Evolutionary conservation across 2,113 vertebrate genomes (phyloP).

Genomic region (Alethe diademata): DNA sequence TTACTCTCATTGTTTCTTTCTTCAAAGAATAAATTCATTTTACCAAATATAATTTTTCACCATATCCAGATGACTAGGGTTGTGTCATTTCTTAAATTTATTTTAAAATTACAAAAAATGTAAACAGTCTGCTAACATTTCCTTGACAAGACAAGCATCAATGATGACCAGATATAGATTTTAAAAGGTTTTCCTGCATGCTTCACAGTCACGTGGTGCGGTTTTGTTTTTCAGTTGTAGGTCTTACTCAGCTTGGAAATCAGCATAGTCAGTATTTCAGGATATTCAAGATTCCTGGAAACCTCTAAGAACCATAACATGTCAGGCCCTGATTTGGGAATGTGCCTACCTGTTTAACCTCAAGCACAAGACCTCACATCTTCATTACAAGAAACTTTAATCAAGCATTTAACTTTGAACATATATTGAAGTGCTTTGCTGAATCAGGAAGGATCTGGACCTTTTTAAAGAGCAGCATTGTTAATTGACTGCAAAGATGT

Average conservation of each 20-base stretch:
- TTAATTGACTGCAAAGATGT: neutral
- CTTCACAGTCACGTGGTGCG: neutral
- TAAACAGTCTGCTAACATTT: neutral
- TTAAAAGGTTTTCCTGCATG: neutral
- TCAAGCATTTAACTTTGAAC: neutral
- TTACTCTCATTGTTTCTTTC: neutral
- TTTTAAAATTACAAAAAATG: neutral
- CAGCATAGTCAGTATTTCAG: neutral
- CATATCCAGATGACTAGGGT: neutral
- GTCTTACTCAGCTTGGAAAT: neutral
- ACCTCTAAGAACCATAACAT: neutral
- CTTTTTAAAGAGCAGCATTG: neutral
- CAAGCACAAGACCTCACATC: slow-evolving; percentile 10
- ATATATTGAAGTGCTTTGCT: neutral
- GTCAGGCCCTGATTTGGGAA: slow-evolving; percentile 1
- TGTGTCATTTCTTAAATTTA: neutral
- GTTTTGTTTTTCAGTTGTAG: neutral
- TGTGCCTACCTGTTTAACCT: neutral
- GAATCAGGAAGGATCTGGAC: neutral
- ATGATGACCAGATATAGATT: neutral
- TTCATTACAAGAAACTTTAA: neutral
- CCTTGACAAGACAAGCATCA: neutral
- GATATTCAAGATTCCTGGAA: slow-evolving; percentile 26
- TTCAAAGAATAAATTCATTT: neutral
- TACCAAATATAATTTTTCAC: neutral